These are phyloP conservation scores for Malacoctenus gilli DNA, from an alignment of 2,797 vertebrate species.

Conservation along the genomic window DNA sequence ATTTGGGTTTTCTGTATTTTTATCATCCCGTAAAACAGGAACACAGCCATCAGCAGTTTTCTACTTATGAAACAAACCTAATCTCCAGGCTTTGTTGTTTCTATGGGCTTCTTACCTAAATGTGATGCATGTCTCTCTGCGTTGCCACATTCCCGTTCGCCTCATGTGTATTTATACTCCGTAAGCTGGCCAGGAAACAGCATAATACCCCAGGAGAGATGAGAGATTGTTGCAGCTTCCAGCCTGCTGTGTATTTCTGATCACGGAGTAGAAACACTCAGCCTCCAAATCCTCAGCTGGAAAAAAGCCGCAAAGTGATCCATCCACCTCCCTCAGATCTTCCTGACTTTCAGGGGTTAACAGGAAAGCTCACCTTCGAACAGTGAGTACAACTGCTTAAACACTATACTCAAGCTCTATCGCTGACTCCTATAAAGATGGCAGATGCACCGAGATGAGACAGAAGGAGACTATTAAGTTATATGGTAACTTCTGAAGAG, in stretches of 20 bases:
- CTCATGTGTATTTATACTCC: background rate
- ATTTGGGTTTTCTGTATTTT: background rate
- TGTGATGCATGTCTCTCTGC: no score
- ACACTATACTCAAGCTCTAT: background rate
- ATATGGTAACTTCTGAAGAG: background rate
- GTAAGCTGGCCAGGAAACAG: background rate
- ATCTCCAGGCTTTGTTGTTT: background rate
- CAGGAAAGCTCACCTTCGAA: no score
- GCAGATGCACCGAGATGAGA: background rate
- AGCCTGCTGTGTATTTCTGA: no score
- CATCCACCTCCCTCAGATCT: no score
- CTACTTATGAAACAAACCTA: background rate
- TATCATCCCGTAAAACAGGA: background rate
- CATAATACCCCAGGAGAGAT: background rate
- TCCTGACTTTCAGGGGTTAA: no score
- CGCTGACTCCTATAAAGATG: slow-evolving; percentile 10
- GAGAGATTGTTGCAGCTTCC: no score
- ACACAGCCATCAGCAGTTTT: background rate
- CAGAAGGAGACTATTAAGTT: background rate
- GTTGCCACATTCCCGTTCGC: no score
- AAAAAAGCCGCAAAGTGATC: no score
- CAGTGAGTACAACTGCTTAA: no score
- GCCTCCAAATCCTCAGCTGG: no score
- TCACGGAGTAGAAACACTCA: no score
- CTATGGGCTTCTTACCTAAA: background rate